Evolutionary conservation across 2,113 vertebrate species (phyloP).

Genomic region (Lagopus muta): DNA sequence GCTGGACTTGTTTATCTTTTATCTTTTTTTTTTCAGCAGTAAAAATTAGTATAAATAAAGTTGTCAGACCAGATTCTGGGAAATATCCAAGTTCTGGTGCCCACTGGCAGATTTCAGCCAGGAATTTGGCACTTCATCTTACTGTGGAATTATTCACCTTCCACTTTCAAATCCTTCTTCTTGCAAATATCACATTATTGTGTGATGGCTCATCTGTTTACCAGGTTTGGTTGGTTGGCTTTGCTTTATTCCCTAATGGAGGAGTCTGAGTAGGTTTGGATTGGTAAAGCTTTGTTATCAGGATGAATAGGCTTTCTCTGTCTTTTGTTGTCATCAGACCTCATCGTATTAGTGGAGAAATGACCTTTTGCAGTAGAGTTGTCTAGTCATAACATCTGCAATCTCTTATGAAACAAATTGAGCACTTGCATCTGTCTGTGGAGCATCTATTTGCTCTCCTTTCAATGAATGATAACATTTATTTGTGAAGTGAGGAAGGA

Average conservation of each 20-base stretch:
- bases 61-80: not conserved
- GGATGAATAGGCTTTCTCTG: not conserved
- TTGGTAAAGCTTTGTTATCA: not conserved
- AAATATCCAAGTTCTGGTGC: not conserved
- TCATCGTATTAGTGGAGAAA: not conserved
- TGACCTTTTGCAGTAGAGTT: not conserved
- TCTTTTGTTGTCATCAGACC: not conserved
- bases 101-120: not conserved
- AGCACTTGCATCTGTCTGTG: not conserved
- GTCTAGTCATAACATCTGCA: not conserved
- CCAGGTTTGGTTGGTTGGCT: not conserved
- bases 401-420: not conserved
- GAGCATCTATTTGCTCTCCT: not conserved
- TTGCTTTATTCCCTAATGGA: not conserved
- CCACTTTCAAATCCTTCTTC: not conserved
- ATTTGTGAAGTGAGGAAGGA: not conserved
- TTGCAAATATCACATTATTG: accelerated
- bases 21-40: not conserved
- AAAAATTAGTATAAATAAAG: constrained; percentile 48
- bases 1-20: not conserved
- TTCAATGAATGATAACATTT: not conserved
- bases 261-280: not conserved
- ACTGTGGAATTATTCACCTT: not conserved
- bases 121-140: not conserved
- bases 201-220: not conserved